Evolutionary conservation across 2,113 vertebrate species (phyloP).

Genomic region (Quiscalus mexicanus): DNA sequence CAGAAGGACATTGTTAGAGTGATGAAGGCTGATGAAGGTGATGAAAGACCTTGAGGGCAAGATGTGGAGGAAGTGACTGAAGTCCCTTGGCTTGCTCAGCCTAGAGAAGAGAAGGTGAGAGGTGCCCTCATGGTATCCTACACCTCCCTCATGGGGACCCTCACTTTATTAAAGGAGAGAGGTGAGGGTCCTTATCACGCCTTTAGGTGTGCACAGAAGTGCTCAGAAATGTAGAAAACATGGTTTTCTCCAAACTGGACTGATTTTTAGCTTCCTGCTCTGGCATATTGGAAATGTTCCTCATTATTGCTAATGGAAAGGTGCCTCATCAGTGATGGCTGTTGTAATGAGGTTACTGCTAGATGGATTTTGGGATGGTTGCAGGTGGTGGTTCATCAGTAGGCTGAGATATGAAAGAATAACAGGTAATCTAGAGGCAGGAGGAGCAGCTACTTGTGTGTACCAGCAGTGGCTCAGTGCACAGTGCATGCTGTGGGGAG

Average conservation of each 20-base stretch:
- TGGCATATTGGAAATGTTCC: neutral
- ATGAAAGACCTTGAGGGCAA: neutral
- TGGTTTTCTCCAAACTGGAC: neutral
- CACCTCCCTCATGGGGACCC: neutral
- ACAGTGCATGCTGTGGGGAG: accelerated
- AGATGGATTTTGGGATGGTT: neutral
- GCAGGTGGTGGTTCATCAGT: neutral
- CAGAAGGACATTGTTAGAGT: neutral
- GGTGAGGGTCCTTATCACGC: neutral
- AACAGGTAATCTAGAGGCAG: neutral
- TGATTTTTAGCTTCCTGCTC: neutral
- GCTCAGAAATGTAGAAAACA: neutral
- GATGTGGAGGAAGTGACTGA: neutral
- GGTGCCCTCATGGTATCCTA: neutral
- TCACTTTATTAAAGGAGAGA: neutral
- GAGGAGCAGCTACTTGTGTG: neutral
- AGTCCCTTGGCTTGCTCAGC: neutral
- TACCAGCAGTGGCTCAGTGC: neutral
- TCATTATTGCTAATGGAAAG: neutral
- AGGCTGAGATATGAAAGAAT: neutral
- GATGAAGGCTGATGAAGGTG: neutral
- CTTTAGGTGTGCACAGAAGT: neutral
- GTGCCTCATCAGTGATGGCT: neutral
- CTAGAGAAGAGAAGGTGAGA: neutral
- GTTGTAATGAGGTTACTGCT: neutral